Percentiles rank a stretch among this genome's conserved stretches.
Evolutionary conservation across 2,888 invertebrate genomes (phyloP).

Genomic region (Cerceris ruficornis): DNA sequence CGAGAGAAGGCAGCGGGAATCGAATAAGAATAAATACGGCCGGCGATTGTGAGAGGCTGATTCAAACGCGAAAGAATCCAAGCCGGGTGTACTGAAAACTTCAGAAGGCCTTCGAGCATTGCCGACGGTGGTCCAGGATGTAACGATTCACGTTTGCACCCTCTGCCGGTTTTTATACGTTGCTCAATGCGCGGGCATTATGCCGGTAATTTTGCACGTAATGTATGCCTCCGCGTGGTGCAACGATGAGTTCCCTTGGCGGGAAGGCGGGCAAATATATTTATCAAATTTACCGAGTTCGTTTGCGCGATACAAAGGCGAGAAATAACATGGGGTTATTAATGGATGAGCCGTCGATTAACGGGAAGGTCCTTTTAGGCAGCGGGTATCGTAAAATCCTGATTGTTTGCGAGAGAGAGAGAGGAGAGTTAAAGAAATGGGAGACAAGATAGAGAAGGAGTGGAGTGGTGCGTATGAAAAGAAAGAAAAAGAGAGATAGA

Average conservation of each 20-base stretch:
- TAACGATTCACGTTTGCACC: slow-evolving; percentile 10
- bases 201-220: slow-evolving; percentile 16
- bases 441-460: too few relatives aligned
- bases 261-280: neutral
- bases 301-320: neutral
- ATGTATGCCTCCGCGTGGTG: neutral
- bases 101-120: neutral
- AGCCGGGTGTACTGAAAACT: neutral
- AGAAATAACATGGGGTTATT: neutral
- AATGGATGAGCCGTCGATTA: neutral
- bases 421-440: too few relatives aligned
- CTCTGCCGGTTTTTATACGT: neutral
- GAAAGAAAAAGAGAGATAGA: too few relatives aligned
- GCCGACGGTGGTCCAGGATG: slow-evolving; percentile 13
- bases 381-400: too few relatives aligned
- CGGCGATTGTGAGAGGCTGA: neutral
- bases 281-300: slow-evolving; percentile 12
- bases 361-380: neutral
- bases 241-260: slow-evolving; percentile 6
- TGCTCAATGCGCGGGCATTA: neutral
- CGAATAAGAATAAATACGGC: slow-evolving; percentile 14
- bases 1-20: neutral
- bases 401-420: too few relatives aligned
- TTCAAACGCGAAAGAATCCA: slow-evolving; percentile 6
- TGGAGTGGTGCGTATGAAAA: too few relatives aligned